phyloP scores from a whole-genome alignment of 2,797 vertebrate genomes.

The Streptopelia turtur region DNA sequence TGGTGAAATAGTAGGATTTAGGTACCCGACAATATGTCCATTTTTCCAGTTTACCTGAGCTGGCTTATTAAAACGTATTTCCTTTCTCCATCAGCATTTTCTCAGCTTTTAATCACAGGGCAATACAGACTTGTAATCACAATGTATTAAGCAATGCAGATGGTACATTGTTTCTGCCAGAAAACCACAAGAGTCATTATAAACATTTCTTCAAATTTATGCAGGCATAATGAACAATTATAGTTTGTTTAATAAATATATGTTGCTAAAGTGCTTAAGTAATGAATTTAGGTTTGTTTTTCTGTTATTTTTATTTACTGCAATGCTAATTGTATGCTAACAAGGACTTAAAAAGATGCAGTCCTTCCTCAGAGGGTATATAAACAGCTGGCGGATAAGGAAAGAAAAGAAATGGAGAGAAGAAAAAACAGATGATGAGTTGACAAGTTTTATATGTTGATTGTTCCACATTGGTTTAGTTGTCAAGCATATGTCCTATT shows the following conservation, averaged over 20 bases:
- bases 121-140: background rate
- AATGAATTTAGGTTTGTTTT: background rate
- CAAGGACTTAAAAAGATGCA: background rate
- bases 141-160: background rate
- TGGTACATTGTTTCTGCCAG: background rate
- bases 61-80: background rate
- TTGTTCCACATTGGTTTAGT: background rate
- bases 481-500: background rate
- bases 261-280: background rate
- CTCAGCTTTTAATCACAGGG: background rate
- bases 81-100: background rate
- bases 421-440: background rate
- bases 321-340: background rate
- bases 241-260: constrained; percentile 34
- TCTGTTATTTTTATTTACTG: background rate
- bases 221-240: background rate
- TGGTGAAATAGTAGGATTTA: background rate
- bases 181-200: background rate
- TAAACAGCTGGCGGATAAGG: constrained; percentile 23
- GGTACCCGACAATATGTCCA: background rate
- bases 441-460: background rate
- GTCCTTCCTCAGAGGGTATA: background rate
- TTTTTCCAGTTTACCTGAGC: background rate
- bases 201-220: constrained; percentile 19
- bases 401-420: background rate